Conservation (phyloP, 1,140 invertebrate species). For the Trinorchestia longiramus region DNA sequence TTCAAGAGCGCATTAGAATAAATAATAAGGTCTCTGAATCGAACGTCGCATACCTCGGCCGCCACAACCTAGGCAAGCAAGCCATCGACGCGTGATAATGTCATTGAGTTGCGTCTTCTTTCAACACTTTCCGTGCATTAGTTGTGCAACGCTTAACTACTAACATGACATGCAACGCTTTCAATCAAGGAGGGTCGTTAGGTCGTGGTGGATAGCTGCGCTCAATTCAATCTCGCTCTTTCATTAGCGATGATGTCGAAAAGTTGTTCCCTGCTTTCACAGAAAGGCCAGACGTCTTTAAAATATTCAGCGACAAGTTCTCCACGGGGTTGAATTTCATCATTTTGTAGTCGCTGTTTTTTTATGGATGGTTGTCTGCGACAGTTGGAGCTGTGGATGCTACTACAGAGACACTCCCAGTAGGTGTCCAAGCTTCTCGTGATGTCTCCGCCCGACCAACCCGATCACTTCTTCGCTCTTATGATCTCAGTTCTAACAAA, state of each 20-base stretch:
- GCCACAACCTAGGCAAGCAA: background rate
- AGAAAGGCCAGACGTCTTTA: background rate
- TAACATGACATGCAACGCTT: background rate
- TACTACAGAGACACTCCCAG: conserved; percentile 46
- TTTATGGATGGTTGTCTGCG: background rate
- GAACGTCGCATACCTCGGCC: background rate
- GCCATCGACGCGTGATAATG: conserved; percentile 19
- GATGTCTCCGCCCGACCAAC: conserved; percentile 9
- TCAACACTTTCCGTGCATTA: background rate
- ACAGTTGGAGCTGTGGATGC: conserved; percentile 32
- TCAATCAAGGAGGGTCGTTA: background rate
- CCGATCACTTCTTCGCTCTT: conserved; percentile 33
- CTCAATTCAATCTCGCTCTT: background rate
- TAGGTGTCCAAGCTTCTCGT: conserved; percentile 7
- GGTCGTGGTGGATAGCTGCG: background rate
- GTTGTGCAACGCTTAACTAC: background rate
- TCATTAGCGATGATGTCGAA: background rate
- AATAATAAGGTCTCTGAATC: background rate
- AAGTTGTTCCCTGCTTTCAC: background rate
- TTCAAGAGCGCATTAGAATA: conserved; percentile 34
- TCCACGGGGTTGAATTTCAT: background rate
- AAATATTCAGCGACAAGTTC: conserved; percentile 31
- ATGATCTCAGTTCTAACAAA: conserved; percentile 39
- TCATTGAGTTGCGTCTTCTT: background rate
- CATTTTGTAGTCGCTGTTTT: background rate